Evolutionary conservation across 2,113 vertebrate genomes (phyloP).

Genomic region (Brienomyrus longianalis): DNA sequence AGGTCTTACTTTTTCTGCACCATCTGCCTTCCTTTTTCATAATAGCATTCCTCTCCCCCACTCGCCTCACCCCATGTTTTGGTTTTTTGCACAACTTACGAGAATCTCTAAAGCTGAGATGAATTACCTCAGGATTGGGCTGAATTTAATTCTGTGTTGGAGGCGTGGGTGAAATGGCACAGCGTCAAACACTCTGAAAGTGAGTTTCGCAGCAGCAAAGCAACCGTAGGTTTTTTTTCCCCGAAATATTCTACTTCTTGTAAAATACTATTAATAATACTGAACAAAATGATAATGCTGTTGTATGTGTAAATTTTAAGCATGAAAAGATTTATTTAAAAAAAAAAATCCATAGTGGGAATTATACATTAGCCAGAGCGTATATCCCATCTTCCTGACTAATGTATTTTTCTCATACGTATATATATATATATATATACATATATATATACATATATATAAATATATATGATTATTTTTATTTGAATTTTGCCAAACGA

Average conservation of each 20-base stretch:
- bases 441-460: conserved; percentile 21
- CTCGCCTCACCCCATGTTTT: not conserved
- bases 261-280: conserved; percentile 46
- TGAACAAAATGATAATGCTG: conserved; percentile 30
- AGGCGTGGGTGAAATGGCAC: conserved; percentile 20
- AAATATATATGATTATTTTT: conserved; percentile 25
- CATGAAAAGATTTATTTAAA: conserved; percentile 68
- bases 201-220: conserved; percentile 13
- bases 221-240: conserved; percentile 23
- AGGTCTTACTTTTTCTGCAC: conserved; percentile 34
- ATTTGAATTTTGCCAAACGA: conserved; percentile 19
- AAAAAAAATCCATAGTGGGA: conserved; percentile 45
- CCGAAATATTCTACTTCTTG: conserved; percentile 25
- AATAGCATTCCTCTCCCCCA: not conserved
- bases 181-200: conserved; percentile 16
- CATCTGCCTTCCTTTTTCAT: conserved; percentile 29
- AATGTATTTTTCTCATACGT: conserved; percentile 35
- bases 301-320: conserved; percentile 70
- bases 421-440: conserved; percentile 9
- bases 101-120: conserved; percentile 41
- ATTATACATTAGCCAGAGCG: conserved; percentile 69
- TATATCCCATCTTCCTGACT: conserved; percentile 25
- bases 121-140: conserved; percentile 68
- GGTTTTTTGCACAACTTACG: conserved; percentile 56
- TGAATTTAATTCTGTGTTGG: conserved; percentile 28